Evolutionary conservation across 2,888 invertebrate species (phyloP).

Genomic region (Apamea epomidion): DNA sequence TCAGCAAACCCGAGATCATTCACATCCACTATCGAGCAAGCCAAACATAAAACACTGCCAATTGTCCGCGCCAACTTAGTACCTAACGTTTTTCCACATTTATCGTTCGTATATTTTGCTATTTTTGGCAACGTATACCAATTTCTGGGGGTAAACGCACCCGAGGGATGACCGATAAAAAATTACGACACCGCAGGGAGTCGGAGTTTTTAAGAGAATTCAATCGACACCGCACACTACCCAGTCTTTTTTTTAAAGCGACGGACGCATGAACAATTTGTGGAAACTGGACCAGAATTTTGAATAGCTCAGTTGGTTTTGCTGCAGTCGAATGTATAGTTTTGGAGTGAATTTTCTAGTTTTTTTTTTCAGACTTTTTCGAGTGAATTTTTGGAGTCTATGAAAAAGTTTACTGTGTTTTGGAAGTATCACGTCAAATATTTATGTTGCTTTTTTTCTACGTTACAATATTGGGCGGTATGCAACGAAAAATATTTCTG

Average conservation of each 20-base stretch:
- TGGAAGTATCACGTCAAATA: conserved; percentile 25
- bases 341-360: conserved; percentile 51
- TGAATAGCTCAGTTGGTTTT: conserved; percentile 68
- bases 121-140: conserved; percentile 67
- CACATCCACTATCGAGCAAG: conserved; percentile 1
- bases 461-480: neutral
- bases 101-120: conserved; percentile 49
- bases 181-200: conserved; percentile 77
- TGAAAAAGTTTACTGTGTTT: conserved; percentile 42
- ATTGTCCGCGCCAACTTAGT: conserved; percentile 52
- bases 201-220: conserved; percentile 74
- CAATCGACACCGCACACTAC: conserved; percentile 74
- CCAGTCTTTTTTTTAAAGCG: conserved; percentile 72
- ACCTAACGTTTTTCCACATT: conserved; percentile 43
- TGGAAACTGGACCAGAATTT: conserved; percentile 75
- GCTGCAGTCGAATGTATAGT: conserved; percentile 41
- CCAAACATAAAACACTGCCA: conserved; percentile 38
- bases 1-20: conserved; percentile 16
- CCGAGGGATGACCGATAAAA: conserved; percentile 78
- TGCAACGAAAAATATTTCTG: conserved; percentile 1
- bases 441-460: conserved; percentile 10
- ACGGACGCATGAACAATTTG: conserved; percentile 76
- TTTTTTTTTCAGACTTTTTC: conserved; percentile 29
- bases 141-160: conserved; percentile 75
- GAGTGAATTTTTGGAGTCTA: conserved; percentile 35